A percentile compares a stretch with the other conserved stretches of the same genome.
These are phyloP conservation scores for Laticauda colubrina DNA, from an alignment of 2,113 vertebrate genomes.

Conservation along the genomic window DNA sequence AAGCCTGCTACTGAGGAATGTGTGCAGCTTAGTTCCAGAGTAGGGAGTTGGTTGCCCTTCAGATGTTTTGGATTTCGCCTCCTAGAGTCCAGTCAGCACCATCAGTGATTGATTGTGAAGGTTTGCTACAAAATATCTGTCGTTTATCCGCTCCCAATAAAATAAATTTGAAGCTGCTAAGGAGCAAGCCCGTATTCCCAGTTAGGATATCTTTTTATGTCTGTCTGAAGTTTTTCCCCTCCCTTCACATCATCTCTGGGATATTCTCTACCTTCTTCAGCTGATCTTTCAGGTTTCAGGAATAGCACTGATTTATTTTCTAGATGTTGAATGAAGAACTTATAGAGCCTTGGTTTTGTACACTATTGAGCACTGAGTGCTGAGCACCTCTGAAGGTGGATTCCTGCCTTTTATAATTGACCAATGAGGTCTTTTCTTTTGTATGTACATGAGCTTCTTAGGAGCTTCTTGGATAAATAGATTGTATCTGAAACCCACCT, in stretches of 20 bases:
- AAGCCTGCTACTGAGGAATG: neutral
- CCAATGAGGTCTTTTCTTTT: neutral
- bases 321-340: neutral
- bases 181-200: conserved; percentile 2
- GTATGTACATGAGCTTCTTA: neutral
- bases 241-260: neutral
- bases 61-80: neutral
- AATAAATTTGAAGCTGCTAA: conserved; percentile 34
- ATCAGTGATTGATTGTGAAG: neutral
- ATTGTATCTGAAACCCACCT: neutral
- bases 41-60: neutral
- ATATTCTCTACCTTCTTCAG: neutral
- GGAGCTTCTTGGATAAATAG: neutral
- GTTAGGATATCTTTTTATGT: neutral
- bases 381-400: neutral
- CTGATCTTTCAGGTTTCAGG: neutral
- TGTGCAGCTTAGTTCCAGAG: neutral
- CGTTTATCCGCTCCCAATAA: conserved; percentile 17
- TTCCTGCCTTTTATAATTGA: neutral
- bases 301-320: neutral
- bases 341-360: neutral
- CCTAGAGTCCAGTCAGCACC: neutral
- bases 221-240: neutral
- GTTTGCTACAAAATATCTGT: neutral
- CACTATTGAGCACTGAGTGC: neutral